Conservation (phyloP, 2,113 vertebrate species). For the Lepidothrix coronata region DNA sequence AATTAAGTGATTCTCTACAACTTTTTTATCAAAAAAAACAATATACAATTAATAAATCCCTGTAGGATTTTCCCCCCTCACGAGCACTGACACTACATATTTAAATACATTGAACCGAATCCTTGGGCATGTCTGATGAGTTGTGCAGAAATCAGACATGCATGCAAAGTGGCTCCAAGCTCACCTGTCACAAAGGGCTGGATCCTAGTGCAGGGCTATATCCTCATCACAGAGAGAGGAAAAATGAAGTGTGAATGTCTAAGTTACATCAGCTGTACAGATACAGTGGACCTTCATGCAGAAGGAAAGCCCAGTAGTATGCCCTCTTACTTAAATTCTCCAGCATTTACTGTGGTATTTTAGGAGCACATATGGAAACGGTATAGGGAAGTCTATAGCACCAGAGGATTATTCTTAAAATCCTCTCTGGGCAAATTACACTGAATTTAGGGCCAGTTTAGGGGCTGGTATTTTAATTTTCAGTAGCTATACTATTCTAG, state of each 20-base stretch:
- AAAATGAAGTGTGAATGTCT: neutral
- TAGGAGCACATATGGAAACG: neutral
- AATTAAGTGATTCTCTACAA: slow-evolving; percentile 62
- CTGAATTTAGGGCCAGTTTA: neutral
- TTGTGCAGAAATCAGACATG: neutral
- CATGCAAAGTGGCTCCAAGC: neutral
- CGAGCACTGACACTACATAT: slow-evolving; percentile 52
- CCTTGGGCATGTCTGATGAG: neutral
- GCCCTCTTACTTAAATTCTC: neutral
- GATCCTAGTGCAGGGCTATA: neutral
- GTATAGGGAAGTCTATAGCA: neutral
- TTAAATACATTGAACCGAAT: slow-evolving; percentile 49
- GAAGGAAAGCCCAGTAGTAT: neutral
- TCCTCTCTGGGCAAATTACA: slow-evolving; percentile 15
- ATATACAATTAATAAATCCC: slow-evolving; percentile 65
- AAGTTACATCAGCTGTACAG: neutral
- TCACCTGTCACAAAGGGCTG: neutral
- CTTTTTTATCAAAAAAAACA: slow-evolving; percentile 59
- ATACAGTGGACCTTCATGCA: neutral
- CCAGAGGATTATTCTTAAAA: slow-evolving; percentile 30
- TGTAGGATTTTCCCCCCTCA: neutral
- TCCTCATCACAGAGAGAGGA: neutral
- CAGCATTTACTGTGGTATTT: neutral
- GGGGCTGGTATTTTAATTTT: neutral
- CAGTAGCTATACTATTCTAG: neutral